These are phyloP conservation scores for Norana najaformis DNA, from an alignment of 2,888 invertebrate species.

Conservation along the genomic window DNA sequence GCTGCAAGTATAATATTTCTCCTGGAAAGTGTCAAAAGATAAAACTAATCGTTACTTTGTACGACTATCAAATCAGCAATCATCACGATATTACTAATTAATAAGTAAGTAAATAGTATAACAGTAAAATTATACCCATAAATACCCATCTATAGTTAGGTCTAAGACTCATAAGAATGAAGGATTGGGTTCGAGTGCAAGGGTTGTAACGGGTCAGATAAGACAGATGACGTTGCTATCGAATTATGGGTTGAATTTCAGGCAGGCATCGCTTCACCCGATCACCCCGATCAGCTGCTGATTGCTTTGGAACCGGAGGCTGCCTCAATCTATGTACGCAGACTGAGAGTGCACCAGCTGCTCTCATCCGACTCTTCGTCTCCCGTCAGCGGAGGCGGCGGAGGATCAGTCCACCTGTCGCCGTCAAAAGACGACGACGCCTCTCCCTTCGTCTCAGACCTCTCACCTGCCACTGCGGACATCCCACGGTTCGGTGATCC, in stretches of 20 bases:
- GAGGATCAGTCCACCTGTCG: not conserved
- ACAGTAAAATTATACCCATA: too few relatives aligned
- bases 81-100: too few relatives aligned
- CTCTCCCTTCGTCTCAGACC: not conserved
- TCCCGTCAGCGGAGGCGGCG: not conserved
- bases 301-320: constrained; percentile 69
- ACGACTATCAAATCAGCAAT: too few relatives aligned
- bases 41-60: too few relatives aligned
- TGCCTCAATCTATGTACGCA: constrained; percentile 67
- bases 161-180: too few relatives aligned
- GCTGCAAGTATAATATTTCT: too few relatives aligned
- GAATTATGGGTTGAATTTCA: constrained; percentile 44
- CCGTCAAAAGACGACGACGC: not conserved
- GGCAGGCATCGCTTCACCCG: constrained; percentile 65
- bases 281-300: constrained; percentile 64
- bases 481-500: not conserved
- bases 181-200: too few relatives aligned
- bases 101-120: too few relatives aligned
- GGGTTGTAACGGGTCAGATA: too few relatives aligned
- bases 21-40: too few relatives aligned
- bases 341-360: constrained; percentile 64
- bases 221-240: too few relatives aligned
- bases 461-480: not conserved
- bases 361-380: constrained; percentile 20
- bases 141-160: too few relatives aligned